A percentile compares a stretch with the other conserved stretches of the same genome.
phyloP scores from a whole-genome alignment of 2,797 vertebrate species.

The Gastrophryne carolinensis region DNA sequence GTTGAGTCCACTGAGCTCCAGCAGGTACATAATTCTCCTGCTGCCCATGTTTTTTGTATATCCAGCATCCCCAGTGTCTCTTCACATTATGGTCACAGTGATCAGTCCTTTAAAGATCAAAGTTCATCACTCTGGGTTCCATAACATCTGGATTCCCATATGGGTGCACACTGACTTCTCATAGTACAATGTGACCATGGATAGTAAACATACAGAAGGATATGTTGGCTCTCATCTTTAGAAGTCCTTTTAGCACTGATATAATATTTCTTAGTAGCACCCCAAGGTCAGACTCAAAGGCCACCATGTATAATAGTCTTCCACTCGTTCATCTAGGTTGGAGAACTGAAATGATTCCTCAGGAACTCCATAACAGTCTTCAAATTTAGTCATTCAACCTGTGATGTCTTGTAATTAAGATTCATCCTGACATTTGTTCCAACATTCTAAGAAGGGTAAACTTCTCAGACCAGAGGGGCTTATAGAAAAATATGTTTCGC shows the following conservation, averaged over 20 bases:
- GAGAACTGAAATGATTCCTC: slow-evolving; percentile 29
- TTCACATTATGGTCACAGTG: slow-evolving; percentile 53
- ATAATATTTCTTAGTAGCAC: slow-evolving; percentile 26
- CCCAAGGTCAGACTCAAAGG: slow-evolving; percentile 40
- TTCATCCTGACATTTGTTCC: neutral
- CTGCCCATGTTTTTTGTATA: neutral
- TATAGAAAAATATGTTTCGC: neutral
- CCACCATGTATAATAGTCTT: slow-evolving; percentile 30
- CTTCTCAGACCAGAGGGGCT: neutral
- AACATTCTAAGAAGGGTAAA: neutral
- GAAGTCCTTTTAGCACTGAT: slow-evolving; percentile 17
- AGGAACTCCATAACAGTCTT: neutral
- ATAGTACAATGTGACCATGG: slow-evolving; percentile 44
- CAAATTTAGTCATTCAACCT: neutral
- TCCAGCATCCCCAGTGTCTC: slow-evolving; percentile 32
- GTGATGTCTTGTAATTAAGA: neutral
- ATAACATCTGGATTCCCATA: slow-evolving; percentile 25
- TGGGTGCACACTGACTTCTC: slow-evolving; percentile 41
- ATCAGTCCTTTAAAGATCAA: slow-evolving; percentile 39
- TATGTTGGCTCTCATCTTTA: slow-evolving; percentile 10
- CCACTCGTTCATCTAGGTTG: slow-evolving; percentile 4
- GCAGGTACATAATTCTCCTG: neutral
- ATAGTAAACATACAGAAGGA: slow-evolving; percentile 42
- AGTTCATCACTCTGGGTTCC: slow-evolving; percentile 37
- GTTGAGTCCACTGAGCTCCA: slow-evolving; percentile 45